Evolutionary conservation across 2,797 vertebrate species (phyloP).

Genomic region (Tapera naevia): DNA sequence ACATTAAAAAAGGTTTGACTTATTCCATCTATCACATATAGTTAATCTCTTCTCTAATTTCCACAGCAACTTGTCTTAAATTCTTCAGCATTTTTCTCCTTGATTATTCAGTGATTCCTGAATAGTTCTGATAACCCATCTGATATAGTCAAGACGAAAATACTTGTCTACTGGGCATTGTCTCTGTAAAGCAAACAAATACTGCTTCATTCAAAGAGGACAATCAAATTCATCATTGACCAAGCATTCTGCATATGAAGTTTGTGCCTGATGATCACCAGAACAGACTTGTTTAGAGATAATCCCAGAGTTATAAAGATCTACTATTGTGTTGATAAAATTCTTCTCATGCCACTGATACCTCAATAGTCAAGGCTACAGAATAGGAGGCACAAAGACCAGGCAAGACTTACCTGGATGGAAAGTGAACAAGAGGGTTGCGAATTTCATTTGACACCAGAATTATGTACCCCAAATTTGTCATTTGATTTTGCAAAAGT

Average conservation of each 20-base stretch:
- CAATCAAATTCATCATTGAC: slow-evolving; percentile 23
- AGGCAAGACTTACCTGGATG: background rate
- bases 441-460: background rate
- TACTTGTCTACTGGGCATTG: background rate
- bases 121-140: slow-evolving; percentile 15
- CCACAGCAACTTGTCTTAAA: background rate
- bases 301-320: slow-evolving; percentile 22
- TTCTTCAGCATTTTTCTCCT: slow-evolving; percentile 6
- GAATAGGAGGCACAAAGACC: background rate
- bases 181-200: slow-evolving; percentile 42
- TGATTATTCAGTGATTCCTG: background rate
- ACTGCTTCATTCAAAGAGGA: background rate
- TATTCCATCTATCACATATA: background rate
- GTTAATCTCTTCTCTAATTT: background rate
- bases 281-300: slow-evolving; percentile 34
- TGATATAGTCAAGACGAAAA: slow-evolving; percentile 27
- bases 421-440: background rate
- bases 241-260: slow-evolving; percentile 15
- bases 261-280: background rate
- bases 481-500: background rate
- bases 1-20: background rate
- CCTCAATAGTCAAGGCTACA: background rate
- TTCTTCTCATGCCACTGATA: slow-evolving; percentile 58
- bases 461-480: background rate
- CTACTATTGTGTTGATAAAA: slow-evolving; percentile 50